Percentiles rank a stretch among this genome's conserved stretches.
These are phyloP conservation scores for Tenthredo mesomela DNA, from an alignment of 2,888 invertebrate genomes.

Conservation along the genomic window DNA sequence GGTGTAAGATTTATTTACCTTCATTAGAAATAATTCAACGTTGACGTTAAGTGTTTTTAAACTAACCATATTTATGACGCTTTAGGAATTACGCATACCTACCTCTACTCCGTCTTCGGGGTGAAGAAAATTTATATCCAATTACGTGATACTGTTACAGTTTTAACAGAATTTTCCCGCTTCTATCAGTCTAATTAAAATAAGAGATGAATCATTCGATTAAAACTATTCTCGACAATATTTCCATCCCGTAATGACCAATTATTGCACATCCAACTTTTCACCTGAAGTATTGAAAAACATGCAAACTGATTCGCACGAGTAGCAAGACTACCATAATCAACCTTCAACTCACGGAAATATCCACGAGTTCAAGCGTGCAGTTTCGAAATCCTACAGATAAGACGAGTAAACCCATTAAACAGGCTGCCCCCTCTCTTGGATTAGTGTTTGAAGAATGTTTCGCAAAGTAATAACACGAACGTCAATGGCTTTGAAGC, in stretches of 20 bases:
- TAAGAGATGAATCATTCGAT: not conserved
- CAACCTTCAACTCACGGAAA: not conserved
- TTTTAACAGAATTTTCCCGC: slow-evolving; percentile 17
- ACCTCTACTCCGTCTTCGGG: not conserved
- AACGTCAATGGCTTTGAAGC: not conserved
- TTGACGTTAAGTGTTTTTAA: slow-evolving; percentile 43
- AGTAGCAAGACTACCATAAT: not conserved
- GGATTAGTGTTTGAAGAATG: not conserved
- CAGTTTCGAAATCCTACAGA: not conserved
- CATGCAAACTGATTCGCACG: not conserved
- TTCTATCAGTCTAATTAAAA: slow-evolving; percentile 13
- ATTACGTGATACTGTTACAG: slow-evolving; percentile 15
- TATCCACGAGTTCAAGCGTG: not conserved
- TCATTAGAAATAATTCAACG: slow-evolving; percentile 46
- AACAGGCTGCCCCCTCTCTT: not conserved
- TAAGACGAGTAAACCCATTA: not conserved
- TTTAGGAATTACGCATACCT: slow-evolving; percentile 22
- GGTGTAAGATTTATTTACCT: slow-evolving; percentile 31
- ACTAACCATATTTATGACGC: slow-evolving; percentile 46
- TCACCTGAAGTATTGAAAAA: not conserved
- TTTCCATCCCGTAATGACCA: not conserved
- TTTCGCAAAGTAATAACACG: not conserved
- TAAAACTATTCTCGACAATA: slow-evolving; percentile 6
- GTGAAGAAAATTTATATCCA: slow-evolving; percentile 40
- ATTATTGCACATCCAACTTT: not conserved